Evolutionary conservation across 2,113 vertebrate species (phyloP).

Genomic region (Nestor notabilis): DNA sequence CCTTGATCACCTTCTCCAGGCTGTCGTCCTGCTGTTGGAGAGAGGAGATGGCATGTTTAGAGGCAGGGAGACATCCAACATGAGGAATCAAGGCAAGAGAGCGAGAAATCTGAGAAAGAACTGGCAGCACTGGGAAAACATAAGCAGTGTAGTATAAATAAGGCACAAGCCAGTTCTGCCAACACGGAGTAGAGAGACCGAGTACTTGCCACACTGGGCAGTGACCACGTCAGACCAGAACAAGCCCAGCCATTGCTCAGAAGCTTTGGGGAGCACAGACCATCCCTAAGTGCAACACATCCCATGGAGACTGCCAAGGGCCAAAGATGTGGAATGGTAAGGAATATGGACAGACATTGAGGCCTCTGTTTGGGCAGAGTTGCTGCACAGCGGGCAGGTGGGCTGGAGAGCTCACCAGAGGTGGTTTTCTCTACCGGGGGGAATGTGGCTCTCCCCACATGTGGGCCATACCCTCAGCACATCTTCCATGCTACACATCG

Average conservation of each 20-base stretch:
- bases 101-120: not conserved
- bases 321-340: rapidly evolving
- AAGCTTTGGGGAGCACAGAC: not conserved
- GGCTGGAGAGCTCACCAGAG: not conserved
- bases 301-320: not conserved
- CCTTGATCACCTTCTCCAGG: slow-evolving; percentile 96
- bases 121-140: not conserved
- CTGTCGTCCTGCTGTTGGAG: slow-evolving; percentile 87
- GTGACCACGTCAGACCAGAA: not conserved
- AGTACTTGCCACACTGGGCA: rapidly evolving
- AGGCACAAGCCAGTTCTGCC: not conserved
- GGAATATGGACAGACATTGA: not conserved
- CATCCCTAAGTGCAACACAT: rapidly evolving
- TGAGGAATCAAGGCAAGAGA: not conserved
- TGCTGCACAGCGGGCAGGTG: not conserved
- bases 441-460: rapidly evolving
- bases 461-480: not conserved
- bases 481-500: not conserved
- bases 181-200: not conserved
- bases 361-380: not conserved
- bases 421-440: not conserved
- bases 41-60: not conserved
- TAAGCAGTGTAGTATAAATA: not conserved
- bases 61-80: not conserved
- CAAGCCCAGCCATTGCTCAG: not conserved